A percentile compares a stretch with the other conserved stretches of the same genome.
phyloP scores from a whole-genome alignment of 2,888 invertebrate species.

The Meghimatium bilineatum region DNA sequence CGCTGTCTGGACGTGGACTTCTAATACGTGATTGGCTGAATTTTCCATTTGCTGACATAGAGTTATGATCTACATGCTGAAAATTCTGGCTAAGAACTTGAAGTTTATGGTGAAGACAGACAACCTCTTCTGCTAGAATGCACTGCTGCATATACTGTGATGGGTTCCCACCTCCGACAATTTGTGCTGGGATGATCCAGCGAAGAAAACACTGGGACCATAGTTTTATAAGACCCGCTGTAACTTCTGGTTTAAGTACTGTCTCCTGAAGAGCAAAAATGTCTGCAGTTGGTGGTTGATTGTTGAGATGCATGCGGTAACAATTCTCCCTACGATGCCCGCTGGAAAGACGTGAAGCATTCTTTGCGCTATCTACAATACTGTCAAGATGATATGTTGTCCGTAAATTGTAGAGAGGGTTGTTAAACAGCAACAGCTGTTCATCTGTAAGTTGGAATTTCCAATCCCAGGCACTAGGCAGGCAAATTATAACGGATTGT shows the following conservation, averaged over 20 bases:
- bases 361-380: conserved; percentile 49
- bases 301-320: conserved; percentile 39
- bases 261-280: conserved; percentile 47
- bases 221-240: conserved; percentile 79
- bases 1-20: conserved; percentile 60
- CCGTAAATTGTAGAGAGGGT: conserved; percentile 83
- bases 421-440: conserved; percentile 89
- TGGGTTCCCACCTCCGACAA: conserved; percentile 83
- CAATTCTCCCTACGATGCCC: conserved; percentile 51
- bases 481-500: conserved; percentile 55
- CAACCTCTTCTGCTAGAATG: conserved; percentile 76
- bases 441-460: conserved; percentile 89
- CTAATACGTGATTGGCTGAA: background rate
- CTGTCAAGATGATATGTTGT: conserved; percentile 50
- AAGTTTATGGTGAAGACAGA: conserved; percentile 70
- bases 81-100: conserved; percentile 55
- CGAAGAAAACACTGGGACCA: conserved; percentile 95
- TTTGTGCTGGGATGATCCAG: conserved; percentile 90
- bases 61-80: conserved; percentile 29
- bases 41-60: background rate
- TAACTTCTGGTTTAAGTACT: conserved; percentile 57
- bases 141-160: conserved; percentile 76
- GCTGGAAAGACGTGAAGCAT: conserved; percentile 45
- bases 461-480: conserved; percentile 88
- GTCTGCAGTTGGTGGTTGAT: conserved; percentile 10